Conservation (phyloP, 2,888 invertebrate species). For the Proisotoma minuta region DNA sequence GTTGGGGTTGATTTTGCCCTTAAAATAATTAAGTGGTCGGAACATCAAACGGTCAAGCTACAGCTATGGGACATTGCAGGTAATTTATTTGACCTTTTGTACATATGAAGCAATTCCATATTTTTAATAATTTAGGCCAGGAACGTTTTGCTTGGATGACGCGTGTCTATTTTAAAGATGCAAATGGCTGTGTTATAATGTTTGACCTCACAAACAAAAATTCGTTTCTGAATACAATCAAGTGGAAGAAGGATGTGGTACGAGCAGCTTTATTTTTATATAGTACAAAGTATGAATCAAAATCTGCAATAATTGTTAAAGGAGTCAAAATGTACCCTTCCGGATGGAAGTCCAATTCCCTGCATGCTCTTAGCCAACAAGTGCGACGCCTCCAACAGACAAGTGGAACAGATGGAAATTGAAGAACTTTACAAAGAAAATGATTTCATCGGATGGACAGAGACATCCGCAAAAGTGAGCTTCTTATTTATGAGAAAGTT, state of each 20-base stretch:
- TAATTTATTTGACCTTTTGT: slow-evolving; percentile 4
- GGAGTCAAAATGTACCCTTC: slow-evolving; percentile 56
- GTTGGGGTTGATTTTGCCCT: slow-evolving; percentile 60
- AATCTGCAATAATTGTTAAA: background rate
- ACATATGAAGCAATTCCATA: background rate
- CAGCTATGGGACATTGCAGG: slow-evolving; percentile 61
- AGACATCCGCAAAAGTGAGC: slow-evolving; percentile 60
- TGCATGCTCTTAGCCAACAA: slow-evolving; percentile 59
- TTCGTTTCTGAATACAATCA: slow-evolving; percentile 57
- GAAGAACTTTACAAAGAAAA: slow-evolving; percentile 57
- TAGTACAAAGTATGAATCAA: too few relatives aligned
- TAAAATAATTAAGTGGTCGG: slow-evolving; percentile 58
- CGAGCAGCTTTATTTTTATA: background rate
- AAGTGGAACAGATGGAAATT: slow-evolving; percentile 56
- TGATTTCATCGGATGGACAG: slow-evolving; percentile 59
- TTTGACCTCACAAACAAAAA: slow-evolving; percentile 58
- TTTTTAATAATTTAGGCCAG: slow-evolving; percentile 52
- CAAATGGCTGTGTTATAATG: slow-evolving; percentile 56
- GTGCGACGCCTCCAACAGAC: slow-evolving; percentile 56
- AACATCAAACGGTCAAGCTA: slow-evolving; percentile 55
- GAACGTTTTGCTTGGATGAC: slow-evolving; percentile 61
- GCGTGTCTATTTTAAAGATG: slow-evolving; percentile 59
- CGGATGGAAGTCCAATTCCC: slow-evolving; percentile 57
- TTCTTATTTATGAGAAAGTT: too few relatives aligned
- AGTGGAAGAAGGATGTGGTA: slow-evolving; percentile 58